Evolutionary conservation across 2,797 vertebrate species (phyloP), one percentile per base, ranked within the genome.

Genomic region (Peromyscus melanophrys): DNA sequence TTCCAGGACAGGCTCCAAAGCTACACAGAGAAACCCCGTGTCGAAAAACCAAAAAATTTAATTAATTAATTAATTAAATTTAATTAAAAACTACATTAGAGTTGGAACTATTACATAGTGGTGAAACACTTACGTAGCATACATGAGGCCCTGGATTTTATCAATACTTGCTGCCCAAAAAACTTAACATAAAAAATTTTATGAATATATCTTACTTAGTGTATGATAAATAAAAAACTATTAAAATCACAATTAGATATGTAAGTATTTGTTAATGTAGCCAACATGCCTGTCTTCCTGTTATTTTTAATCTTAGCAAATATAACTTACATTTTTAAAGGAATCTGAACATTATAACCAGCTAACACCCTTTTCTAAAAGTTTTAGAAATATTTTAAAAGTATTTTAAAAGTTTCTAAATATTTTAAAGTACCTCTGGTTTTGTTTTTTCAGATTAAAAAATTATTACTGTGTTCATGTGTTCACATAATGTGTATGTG

Each of bases 161-260:
- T n/a, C 23, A 90, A 21, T 77, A 90, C 12, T 21, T 10, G 1
- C 11, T 55, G 49, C 23, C 80, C n/a, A 52, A 75, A 81, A 67
- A 57, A 46, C 29, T 34, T 90, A 84, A 57, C 55, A 57, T 17
- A 57, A 17, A 17, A 57, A 57, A 57, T 19, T 57, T 46, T 96
- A 65, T 90, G 27, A 93, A 65, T 23, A 11, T 63, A 89, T 73
- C 92, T 97, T 65, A 91, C 94, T 96, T 75, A 81, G 17, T 81
- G 31, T 91, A 21, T 96, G 55, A 14, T 34, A 96, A 92, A 29
- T 71, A 59, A 55, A 89, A 89, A 8, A 69, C 83, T 84, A 94
- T 87, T 96, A n/a, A 97, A 94, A 87, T 94, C n/a, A 95, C 82
- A 96, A 21, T 86, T 61, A 86, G 8, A 43, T 93, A 10, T 91